Base-by-base conservation (phyloP, 2,113 vertebrate genomes). In the Tautogolabrus adspersus region DNA sequence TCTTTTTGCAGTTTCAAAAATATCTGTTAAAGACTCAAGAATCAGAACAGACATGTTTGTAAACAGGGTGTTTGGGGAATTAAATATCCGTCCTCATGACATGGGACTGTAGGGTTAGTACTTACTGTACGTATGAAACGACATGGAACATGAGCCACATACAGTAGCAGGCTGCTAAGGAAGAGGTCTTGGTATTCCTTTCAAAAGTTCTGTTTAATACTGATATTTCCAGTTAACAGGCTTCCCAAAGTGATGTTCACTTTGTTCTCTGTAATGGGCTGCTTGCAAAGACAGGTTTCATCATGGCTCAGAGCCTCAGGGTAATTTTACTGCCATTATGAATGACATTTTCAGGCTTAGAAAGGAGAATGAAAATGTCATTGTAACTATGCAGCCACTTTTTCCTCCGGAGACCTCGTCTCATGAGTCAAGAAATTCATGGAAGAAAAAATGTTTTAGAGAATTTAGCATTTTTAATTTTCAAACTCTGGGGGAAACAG, bases 281-380 rank as follows among this genome's bases (percentile, higher is more conserved):
- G 44, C 52, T 67, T 3, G 51, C 61, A 72, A 71, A 57, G 58
- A 63, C 46, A 78, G 54, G 74, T 72, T 66, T 85, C 79, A 23
- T 54, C 40, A 40, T 51, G 73, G 73, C 51, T 75, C 57, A 22
- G 59, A 78, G 77, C 75, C 77, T 63, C 40, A 7, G 75, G 75
- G 75, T 86, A 77, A 86, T 90, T 84, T 87, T 67, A 80, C 67
- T 66, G 72, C 64, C 63, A 66, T 81, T 84, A 87, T 74, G 68
- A 87, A 77, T 87, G 77, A 82, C 77, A 81, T 91, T 89, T 82
- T 75, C 77, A 62, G 72, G 60, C 55, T 69, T 34, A n/a, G 65
- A 77, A n/a, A 68, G 60, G 42, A 87, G 88, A 83, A 80, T 79
- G 59, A 71, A 87, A 87, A 88, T 86, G 77, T 75, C 77, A 84